Percentiles rank a stretch among this genome's conserved stretches.
These are phyloP conservation scores for Anoplolepis gracilipes DNA, from an alignment of 1,140 invertebrate species.

Conservation along the genomic window DNA sequence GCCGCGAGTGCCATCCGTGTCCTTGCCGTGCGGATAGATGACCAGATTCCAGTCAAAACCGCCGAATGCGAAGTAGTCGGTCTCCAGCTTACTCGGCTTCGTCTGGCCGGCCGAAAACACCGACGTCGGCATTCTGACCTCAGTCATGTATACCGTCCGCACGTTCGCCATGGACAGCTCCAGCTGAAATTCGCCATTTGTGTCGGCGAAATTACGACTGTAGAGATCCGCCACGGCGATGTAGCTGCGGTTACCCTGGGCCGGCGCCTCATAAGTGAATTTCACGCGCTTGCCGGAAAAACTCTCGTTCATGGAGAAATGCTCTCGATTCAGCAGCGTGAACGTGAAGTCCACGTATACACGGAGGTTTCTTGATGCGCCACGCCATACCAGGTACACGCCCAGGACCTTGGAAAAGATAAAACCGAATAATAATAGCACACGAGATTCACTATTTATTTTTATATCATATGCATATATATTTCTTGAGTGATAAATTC, in stretches of 20 bases:
- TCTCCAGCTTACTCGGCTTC: constrained; percentile 88
- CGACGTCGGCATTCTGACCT: constrained; percentile 84
- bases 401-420: constrained; percentile 87
- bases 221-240: constrained; percentile 92
- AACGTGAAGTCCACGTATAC: constrained; percentile 95
- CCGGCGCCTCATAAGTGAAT: constrained; percentile 91
- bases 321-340: constrained; percentile 93
- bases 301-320: constrained; percentile 94
- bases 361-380: constrained; percentile 90
- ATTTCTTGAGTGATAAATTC: neutral
- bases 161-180: constrained; percentile 93
- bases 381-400: constrained; percentile 93
- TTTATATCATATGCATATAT: neutral
- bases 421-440: neutral
- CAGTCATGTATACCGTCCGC: constrained; percentile 91
- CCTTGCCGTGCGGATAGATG: constrained; percentile 89
- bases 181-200: constrained; percentile 94
- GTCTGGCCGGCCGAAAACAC: constrained; percentile 82
- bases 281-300: constrained; percentile 93
- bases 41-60: constrained; percentile 95
- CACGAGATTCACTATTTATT: neutral
- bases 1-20: constrained; percentile 77
- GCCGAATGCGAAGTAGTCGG: constrained; percentile 91
- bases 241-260: constrained; percentile 93
- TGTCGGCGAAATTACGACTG: constrained; percentile 92